A percentile compares a stretch with the other conserved stretches of the same genome.
Conservation (phyloP, 2,797 vertebrate genomes). For the Phoxinus dragarum region DNA sequence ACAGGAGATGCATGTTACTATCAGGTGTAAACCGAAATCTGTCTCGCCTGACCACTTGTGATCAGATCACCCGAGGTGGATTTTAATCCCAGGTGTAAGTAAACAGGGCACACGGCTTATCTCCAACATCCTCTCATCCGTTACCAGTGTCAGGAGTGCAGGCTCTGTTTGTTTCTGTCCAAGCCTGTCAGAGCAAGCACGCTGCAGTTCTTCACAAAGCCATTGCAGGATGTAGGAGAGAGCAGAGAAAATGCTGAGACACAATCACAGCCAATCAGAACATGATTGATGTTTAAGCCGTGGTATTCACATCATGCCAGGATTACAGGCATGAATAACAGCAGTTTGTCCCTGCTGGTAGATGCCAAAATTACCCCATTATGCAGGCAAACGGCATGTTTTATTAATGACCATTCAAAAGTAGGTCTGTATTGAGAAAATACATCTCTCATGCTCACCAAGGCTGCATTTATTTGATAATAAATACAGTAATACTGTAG, state of each 20-base stretch:
- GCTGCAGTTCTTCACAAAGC: conserved; percentile 7
- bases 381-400: background rate
- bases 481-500: background rate
- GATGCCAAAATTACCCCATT: background rate
- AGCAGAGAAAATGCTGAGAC: background rate
- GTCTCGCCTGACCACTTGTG: background rate
- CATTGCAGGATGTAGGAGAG: background rate
- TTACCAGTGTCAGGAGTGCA: conserved; percentile 59
- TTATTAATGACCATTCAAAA: background rate
- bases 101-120: background rate
- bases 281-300: background rate
- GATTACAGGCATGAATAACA: conserved; percentile 1
- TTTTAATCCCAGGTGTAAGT: conserved; percentile 6
- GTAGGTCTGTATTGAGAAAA: background rate
- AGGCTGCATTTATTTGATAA: background rate
- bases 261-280: background rate
- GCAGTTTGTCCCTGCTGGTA: conserved; percentile 6
- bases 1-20: background rate
- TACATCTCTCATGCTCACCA: background rate
- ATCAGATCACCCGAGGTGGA: background rate
- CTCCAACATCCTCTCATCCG: conserved; percentile 51
- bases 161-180: conserved; percentile 53
- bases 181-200: conserved; percentile 50
- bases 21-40: conserved; percentile 23
- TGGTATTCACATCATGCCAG: background rate